Conservation (phyloP, 2,888 invertebrate species). For the Metellina segmentata region DNA sequence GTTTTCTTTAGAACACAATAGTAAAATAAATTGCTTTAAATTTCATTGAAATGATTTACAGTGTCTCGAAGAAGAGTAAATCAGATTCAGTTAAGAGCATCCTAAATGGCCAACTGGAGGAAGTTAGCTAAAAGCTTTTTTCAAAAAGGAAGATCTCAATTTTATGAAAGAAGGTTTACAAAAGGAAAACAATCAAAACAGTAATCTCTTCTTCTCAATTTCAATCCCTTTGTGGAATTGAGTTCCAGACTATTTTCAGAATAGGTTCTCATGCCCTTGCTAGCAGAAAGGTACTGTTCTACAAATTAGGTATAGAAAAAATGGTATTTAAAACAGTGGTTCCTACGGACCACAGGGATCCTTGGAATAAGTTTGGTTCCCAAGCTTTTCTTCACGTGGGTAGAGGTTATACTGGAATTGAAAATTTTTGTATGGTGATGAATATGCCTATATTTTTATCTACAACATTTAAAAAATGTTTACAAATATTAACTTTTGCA, state of each 20-base stretch:
- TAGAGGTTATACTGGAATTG: neutral
- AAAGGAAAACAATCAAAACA: neutral
- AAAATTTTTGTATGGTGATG: constrained; percentile 25
- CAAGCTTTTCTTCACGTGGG: constrained; percentile 25
- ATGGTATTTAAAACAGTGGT: too few species aligned
- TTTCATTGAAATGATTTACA: neutral
- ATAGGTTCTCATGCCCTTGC: neutral
- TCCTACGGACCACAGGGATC: too few species aligned
- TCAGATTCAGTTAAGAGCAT: neutral
- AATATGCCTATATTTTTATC: neutral
- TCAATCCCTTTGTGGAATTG: neutral
- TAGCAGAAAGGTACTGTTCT: neutral
- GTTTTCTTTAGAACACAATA: neutral
- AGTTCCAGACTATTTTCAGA: neutral
- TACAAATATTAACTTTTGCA: neutral
- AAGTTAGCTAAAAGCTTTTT: neutral
- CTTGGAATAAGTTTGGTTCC: too few species aligned
- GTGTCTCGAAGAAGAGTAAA: neutral
- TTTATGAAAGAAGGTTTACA: neutral
- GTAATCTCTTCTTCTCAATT: neutral
- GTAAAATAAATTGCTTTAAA: neutral
- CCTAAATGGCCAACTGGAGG: neutral
- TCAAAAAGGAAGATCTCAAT: neutral
- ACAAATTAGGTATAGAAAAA: too few species aligned
- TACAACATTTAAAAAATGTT: neutral